Percentiles rank a stretch among this genome's conserved stretches.
These are phyloP conservation scores for Trilocha varians DNA, from an alignment of 2,888 invertebrate species.

Conservation along the genomic window DNA sequence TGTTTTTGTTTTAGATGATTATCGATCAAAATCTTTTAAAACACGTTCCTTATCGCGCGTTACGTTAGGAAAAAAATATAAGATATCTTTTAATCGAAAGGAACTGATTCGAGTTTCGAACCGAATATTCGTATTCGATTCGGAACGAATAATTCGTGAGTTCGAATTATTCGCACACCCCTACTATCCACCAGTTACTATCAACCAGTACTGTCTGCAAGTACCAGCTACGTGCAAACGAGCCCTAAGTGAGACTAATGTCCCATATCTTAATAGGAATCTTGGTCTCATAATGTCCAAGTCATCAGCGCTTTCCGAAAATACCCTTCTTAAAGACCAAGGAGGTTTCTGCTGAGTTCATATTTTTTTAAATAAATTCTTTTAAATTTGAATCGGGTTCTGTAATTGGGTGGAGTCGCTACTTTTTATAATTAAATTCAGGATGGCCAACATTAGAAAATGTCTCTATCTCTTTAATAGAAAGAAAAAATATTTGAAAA, in stretches of 20 bases:
- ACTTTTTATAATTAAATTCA: neutral
- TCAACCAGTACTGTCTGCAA: slow-evolving; percentile 13
- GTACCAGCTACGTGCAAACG: slow-evolving; percentile 23
- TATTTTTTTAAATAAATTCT: slow-evolving; percentile 39
- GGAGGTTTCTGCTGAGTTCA: slow-evolving; percentile 45
- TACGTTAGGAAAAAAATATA: too few relatives aligned
- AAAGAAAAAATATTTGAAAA: too few relatives aligned
- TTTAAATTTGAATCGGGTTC: slow-evolving; percentile 34
- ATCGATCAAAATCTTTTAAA: too few relatives aligned
- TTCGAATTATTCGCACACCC: too few relatives aligned
- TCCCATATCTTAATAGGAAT: slow-evolving; percentile 68
- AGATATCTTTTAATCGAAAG: too few relatives aligned
- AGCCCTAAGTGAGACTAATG: slow-evolving; percentile 54
- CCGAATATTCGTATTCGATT: too few relatives aligned
- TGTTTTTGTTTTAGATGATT: too few relatives aligned
- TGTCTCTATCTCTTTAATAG: too few relatives aligned
- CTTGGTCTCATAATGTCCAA: slow-evolving; percentile 62
- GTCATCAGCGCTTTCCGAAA: slow-evolving; percentile 67
- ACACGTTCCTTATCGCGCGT: too few relatives aligned
- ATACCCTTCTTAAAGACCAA: slow-evolving; percentile 39
- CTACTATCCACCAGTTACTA: slow-evolving; percentile 5
- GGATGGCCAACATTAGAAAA: neutral
- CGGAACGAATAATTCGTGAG: too few relatives aligned
- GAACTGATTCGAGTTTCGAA: too few relatives aligned
- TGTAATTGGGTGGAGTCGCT: slow-evolving; percentile 20